Evolutionary conservation across 2,113 vertebrate species (phyloP).

Genomic region (Oxygymnocypris stewartii): DNA sequence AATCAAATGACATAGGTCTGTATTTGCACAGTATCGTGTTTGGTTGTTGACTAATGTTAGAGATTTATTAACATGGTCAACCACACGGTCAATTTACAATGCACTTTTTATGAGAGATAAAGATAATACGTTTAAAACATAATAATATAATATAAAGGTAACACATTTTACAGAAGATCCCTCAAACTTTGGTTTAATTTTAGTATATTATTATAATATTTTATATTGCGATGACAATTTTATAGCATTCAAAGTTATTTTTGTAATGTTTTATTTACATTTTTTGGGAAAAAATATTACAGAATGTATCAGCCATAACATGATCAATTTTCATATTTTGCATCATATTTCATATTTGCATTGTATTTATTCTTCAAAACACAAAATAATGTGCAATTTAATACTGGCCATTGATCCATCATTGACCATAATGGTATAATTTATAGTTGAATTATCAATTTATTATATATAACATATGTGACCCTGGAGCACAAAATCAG

Average conservation of each 20-base stretch:
- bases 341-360: background rate
- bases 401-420: background rate
- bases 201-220: no score
- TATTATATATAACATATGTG: background rate
- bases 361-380: background rate
- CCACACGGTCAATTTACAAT: no score
- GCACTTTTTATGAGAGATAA: no score
- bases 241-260: no score
- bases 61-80: no score
- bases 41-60: background rate
- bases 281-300: background rate
- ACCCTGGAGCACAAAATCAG: background rate
- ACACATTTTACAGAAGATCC: no score
- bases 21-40: background rate
- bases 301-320: background rate
- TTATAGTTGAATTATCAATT: background rate
- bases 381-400: background rate
- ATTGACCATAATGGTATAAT: background rate
- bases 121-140: background rate
- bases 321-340: background rate
- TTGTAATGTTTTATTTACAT: background rate
- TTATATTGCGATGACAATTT: background rate
- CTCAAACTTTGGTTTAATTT: no score
- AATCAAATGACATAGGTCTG: background rate
- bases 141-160: background rate